phyloP scores from a whole-genome alignment of 2,888 invertebrate species.

The Harpagoxenus sublaevis region DNA sequence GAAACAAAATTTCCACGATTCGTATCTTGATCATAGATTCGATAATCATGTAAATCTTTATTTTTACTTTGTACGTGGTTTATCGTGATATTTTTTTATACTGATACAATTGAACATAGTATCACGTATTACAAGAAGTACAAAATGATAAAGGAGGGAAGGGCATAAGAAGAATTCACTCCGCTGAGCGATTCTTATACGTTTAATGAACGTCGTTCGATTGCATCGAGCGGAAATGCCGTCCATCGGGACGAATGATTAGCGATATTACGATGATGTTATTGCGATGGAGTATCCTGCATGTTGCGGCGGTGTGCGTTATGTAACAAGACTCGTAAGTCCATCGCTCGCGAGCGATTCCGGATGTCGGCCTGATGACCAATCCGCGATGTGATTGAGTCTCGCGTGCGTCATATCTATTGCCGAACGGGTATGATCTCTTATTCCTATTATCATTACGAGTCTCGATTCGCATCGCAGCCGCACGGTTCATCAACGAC shows the following conservation, averaged over 20 bases:
- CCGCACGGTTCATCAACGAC: conserved; percentile 23
- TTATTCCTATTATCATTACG: conserved; percentile 42
- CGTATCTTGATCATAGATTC: background rate
- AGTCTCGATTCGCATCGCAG: conserved; percentile 24
- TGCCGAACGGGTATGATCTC: conserved; percentile 41
- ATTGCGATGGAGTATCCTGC: conserved; percentile 29
- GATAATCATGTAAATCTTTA: background rate
- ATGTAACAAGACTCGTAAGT: conserved; percentile 32
- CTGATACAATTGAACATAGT: background rate
- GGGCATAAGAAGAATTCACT: background rate
- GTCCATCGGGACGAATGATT: conserved; percentile 26
- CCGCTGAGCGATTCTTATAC: background rate
- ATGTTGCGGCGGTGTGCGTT: conserved; percentile 9
- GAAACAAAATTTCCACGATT: background rate
- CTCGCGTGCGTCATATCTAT: conserved; percentile 32
- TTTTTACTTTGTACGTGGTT: background rate
- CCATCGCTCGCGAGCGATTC: conserved; percentile 15
- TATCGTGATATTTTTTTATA: background rate
- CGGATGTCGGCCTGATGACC: conserved; percentile 45
- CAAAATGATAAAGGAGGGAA: background rate
- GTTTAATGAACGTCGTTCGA: conserved; percentile 21
- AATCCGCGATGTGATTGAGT: conserved; percentile 38
- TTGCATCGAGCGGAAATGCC: conserved; percentile 37
- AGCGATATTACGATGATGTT: conserved; percentile 28
- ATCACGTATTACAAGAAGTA: background rate